Conservation (phyloP, 2,113 vertebrate genomes). For the Albula glossodonta region DNA sequence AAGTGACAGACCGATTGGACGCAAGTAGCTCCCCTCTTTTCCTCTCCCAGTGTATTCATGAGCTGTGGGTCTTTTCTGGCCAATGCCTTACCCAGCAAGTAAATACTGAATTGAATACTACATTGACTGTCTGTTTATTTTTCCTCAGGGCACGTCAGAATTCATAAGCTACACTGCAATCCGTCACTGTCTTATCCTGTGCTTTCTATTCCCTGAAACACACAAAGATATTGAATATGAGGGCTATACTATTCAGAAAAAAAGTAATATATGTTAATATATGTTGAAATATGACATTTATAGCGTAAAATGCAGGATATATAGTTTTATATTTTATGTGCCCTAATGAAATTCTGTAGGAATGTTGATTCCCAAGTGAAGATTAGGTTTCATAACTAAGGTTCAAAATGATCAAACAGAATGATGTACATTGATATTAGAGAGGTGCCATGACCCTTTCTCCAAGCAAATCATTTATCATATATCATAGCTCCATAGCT, state of each 20-base stretch:
- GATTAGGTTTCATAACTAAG: not conserved
- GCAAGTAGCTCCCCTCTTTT: not conserved
- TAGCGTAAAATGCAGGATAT: not conserved
- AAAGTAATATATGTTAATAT: constrained; percentile 6
- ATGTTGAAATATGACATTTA: not conserved
- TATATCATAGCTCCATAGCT: not conserved
- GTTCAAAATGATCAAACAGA: not conserved
- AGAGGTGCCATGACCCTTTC: not conserved
- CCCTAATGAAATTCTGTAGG: not conserved
- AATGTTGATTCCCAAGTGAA: not conserved
- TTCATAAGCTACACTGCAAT: not conserved
- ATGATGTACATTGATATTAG: not conserved
- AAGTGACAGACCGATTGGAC: not conserved
- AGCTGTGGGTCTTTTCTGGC: not conserved
- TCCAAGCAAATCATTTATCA: not conserved
- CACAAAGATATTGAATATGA: not conserved
- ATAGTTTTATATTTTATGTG: not conserved
- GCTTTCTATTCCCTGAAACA: not conserved
- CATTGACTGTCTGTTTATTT: constrained; percentile 10
- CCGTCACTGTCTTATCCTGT: not conserved
- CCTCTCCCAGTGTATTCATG: not conserved
- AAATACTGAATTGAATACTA: constrained; percentile 21
- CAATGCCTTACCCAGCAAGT: constrained; percentile 3
- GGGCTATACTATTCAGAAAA: not conserved
- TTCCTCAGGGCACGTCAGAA: not conserved